Evolutionary conservation across 1,140 invertebrate genomes (phyloP), one percentile per base, ranked within the genome.

Genomic region (Scaptomyza montana): DNA sequence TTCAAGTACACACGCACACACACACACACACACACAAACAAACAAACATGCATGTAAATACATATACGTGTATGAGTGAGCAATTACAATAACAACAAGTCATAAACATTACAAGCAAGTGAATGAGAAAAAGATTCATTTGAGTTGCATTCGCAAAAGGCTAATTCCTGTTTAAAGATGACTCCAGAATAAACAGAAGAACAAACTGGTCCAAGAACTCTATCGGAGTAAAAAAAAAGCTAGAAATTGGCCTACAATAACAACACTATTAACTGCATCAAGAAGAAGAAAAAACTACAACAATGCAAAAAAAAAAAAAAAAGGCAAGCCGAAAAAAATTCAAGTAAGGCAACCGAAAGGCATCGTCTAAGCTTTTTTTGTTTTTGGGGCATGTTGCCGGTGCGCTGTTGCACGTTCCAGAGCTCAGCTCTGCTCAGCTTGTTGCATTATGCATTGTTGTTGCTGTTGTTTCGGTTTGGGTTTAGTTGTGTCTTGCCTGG

Each of bases 231-330:
- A 21, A 70, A 43, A 43, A 3, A n/a, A 4, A 62, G 59, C 49
- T 46, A 69, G 57, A 67, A 71, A 65, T 60, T 78, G 55, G 45
- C 71, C 69, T 25, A 50, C 67, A 70, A 70, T 65, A 87, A 87
- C 82, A 89, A 87, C 82, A 87, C 84, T 87, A 87, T 87, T 87
- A 87, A 84, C 76, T 47, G 47, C 50, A 51, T 39, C 75, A 53
- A 61, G 53, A 51, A 81, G 87, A 87, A 86, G 81, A 86, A 36
- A 36, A 36, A 55, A 51, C 81, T 87, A 86, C 87, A 87, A 86
- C 82, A 86, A 86, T 87, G 75, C 65, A 45, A 28, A 80, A 74
- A 71, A 45, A 49, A 50, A 50, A 63, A 36, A n/a, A 51, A 59
- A 5, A 33, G 30, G 30, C 47, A 43, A 56, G 51, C 56, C 56